Evolutionary conservation across 2,113 vertebrate species (phyloP).

Genomic region (Arenaria interpres): DNA sequence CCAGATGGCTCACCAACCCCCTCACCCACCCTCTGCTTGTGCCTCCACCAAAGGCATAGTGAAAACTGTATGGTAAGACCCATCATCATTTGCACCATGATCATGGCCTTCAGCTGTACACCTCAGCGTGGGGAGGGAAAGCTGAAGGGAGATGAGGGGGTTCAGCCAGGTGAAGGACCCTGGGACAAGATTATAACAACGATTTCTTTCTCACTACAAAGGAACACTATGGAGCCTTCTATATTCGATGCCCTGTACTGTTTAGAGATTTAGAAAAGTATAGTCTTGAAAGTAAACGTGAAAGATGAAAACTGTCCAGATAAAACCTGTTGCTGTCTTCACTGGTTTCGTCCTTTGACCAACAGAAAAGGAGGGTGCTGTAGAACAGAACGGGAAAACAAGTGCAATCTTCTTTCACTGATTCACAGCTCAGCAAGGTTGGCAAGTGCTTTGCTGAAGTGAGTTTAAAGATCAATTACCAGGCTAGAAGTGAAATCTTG

Average conservation of each 20-base stretch:
- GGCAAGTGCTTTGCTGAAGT: neutral
- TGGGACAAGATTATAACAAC: neutral
- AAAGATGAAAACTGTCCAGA: neutral
- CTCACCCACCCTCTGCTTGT: too few species aligned
- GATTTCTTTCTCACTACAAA: neutral
- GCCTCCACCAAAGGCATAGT: neutral
- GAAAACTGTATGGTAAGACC: neutral
- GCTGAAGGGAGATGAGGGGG: neutral
- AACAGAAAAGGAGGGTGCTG: neutral
- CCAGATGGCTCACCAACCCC: neutral
- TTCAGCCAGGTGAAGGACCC: neutral
- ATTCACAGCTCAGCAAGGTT: neutral
- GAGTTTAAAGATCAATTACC: neutral
- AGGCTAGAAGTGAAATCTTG: neutral
- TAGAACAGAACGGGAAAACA: neutral
- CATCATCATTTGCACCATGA: neutral
- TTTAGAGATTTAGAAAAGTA: neutral
- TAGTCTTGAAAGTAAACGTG: neutral
- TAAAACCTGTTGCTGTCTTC: neutral
- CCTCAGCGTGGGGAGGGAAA: neutral
- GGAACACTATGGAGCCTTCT: neutral
- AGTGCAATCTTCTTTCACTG: neutral
- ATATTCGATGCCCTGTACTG: too few species aligned
- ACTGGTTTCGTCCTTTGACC: neutral
- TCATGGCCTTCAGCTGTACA: neutral